Evolutionary conservation across 2,888 invertebrate genomes (phyloP), one percentile per base, ranked within the genome.

Genomic region (Nomada goodeniana): DNA sequence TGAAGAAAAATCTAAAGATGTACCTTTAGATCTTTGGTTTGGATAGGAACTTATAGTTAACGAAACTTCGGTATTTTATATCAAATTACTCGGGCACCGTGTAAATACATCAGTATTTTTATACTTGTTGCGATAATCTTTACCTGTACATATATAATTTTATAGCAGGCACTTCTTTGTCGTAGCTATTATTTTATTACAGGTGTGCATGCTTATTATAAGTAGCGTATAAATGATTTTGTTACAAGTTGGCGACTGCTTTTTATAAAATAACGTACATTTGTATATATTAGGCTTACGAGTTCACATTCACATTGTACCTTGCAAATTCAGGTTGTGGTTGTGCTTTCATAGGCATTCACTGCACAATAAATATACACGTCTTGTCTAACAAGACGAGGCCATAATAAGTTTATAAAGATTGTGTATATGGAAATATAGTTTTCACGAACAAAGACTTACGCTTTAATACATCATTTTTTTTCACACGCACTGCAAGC

Each of bases 291-390:
- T 64, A 77, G 60, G 76, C 80, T 85, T 78, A 71, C 20, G 68
- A 74, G 52, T 72, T 68, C 44, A 70, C 68, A 80, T 73, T 85
- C 53, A 73, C 70, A 70, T 79, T 76, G 73, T 84, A 79, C 73
- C 53, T 86, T 71, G 79, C 80, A 68, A 47, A 60, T 81, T 78
- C 72, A 72, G 86, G 81, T 83, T 83, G 84, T 84, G 86, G 86
- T 81, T 74, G 73, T 60, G 86, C 83, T 86, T 83, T 57, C 65
- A 68, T 60, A 72, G 61, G 59, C 57, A 80, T 63, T 65, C 65
- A 72, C 63, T 75, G 65, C 67, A 75, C 44, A 71, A 70, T 63
- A 68, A 57, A 71, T 50, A 65, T 20, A 69, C 60, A 57, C 20
- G 29, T 63, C 47, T 65, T 23, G 50, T 69, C 61, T 50, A 20